Percentiles rank a stretch among this genome's conserved stretches.
phyloP scores from a whole-genome alignment of 2,888 invertebrate species.

The Hyposoter didymator region DNA sequence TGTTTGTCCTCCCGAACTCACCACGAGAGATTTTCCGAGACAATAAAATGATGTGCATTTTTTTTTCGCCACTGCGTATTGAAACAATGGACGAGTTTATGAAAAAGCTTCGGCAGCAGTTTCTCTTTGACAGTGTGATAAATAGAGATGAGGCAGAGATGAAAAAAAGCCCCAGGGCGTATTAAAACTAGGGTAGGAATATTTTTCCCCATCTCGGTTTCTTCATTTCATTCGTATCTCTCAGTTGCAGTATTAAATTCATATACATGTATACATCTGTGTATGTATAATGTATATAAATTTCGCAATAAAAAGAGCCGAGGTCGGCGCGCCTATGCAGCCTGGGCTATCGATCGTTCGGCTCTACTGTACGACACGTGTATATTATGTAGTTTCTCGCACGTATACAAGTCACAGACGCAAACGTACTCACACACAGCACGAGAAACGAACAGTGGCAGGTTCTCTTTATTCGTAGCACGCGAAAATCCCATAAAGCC shows the following conservation, averaged over 20 bases:
- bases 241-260: slow-evolving; percentile 23
- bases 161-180: neutral
- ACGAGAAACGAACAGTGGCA: slow-evolving; percentile 23
- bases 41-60: neutral
- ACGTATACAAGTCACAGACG: neutral
- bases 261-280: neutral
- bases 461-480: slow-evolving; percentile 51
- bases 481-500: slow-evolving; percentile 65
- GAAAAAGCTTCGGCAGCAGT: neutral
- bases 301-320: slow-evolving; percentile 50
- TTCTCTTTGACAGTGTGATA: neutral
- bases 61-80: neutral
- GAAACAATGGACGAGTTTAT: neutral
- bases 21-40: neutral
- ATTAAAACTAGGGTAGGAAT: slow-evolving; percentile 11
- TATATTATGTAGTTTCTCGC: neutral
- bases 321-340: slow-evolving; percentile 62
- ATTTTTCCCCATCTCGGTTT: slow-evolving; percentile 8
- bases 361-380: slow-evolving; percentile 24
- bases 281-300: slow-evolving; percentile 32
- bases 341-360: slow-evolving; percentile 58
- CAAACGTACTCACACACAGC: neutral
- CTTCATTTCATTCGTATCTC: slow-evolving; percentile 18
- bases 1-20: neutral
- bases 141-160: neutral